These are phyloP conservation scores for Taenioides sp. DNA, from an alignment of 2,797 vertebrate species.

Conservation along the genomic window DNA sequence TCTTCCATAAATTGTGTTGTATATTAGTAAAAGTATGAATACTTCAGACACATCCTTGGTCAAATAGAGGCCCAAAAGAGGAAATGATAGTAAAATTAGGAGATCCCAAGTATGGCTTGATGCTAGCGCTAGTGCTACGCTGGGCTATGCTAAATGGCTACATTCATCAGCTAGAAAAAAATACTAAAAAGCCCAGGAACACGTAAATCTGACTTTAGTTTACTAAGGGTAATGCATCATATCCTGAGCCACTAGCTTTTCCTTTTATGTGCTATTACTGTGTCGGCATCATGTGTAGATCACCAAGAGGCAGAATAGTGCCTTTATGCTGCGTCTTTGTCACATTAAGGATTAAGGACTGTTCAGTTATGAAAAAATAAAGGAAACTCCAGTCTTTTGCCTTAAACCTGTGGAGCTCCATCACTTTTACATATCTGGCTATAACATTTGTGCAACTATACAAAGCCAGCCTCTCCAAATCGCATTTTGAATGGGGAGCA, in stretches of 20 bases:
- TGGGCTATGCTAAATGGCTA: background rate
- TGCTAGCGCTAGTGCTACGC: conserved; percentile 1
- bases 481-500: conserved; percentile 1
- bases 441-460: conserved; percentile 34
- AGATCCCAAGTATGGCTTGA: background rate
- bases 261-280: conserved; percentile 21
- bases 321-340: conserved; percentile 52
- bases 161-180: background rate
- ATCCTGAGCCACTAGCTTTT: conserved; percentile 31
- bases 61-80: background rate
- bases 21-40: background rate
- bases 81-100: background rate
- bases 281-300: conserved; percentile 22
- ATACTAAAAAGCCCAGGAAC: conserved; percentile 9
- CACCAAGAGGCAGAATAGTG: conserved; percentile 64
- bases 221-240: conserved; percentile 27
- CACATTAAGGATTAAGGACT: conserved; percentile 42
- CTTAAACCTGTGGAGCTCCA: conserved; percentile 74
- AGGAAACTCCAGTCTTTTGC: conserved; percentile 57
- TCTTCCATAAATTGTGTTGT: background rate
- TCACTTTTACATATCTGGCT: conserved; percentile 55
- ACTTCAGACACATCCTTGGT: conserved; percentile 12
- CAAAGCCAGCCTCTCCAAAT: conserved; percentile 20
- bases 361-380: conserved; percentile 33
- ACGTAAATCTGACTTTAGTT: background rate